A percentile compares a stretch with the other conserved stretches of the same genome.
phyloP scores from a whole-genome alignment of 2,113 vertebrate species.

The Nycticebus coucang region DNA sequence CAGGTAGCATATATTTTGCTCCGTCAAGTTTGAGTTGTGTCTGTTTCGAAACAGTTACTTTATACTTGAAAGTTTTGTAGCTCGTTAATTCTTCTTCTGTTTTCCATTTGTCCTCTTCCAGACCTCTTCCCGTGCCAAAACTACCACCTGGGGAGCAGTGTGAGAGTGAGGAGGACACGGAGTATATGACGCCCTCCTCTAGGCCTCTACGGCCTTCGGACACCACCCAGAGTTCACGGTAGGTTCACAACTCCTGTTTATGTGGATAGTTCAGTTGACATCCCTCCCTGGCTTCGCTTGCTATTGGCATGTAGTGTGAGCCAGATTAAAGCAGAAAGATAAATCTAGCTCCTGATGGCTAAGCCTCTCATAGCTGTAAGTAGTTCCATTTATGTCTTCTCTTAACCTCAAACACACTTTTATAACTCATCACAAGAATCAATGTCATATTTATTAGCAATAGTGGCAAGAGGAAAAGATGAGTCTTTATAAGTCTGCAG shows the following conservation, averaged over 20 bases:
- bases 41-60: not conserved
- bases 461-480: not conserved
- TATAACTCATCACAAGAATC: not conserved
- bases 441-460: not conserved
- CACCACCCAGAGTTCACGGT: constrained; percentile 83
- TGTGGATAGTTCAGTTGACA: not conserved
- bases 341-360: not conserved
- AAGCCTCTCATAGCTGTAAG: not conserved
- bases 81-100: not conserved
- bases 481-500: not conserved
- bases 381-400: not conserved
- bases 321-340: not conserved
- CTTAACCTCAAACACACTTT: not conserved
- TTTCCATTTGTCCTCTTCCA: constrained; percentile 72
- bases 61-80: not conserved
- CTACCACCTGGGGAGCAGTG: constrained; percentile 86
- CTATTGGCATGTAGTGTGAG: constrained; percentile 14
- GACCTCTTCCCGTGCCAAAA: constrained; percentile 89
- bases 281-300: not conserved
- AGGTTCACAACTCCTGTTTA: not conserved
- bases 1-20: not conserved
- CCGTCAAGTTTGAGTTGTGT: not conserved
- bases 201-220: constrained; percentile 87
- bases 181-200: constrained; percentile 97
- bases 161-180: constrained; percentile 92